Conservation (phyloP, 2,888 invertebrate species). For the Scaptomyza tumidula region DNA sequence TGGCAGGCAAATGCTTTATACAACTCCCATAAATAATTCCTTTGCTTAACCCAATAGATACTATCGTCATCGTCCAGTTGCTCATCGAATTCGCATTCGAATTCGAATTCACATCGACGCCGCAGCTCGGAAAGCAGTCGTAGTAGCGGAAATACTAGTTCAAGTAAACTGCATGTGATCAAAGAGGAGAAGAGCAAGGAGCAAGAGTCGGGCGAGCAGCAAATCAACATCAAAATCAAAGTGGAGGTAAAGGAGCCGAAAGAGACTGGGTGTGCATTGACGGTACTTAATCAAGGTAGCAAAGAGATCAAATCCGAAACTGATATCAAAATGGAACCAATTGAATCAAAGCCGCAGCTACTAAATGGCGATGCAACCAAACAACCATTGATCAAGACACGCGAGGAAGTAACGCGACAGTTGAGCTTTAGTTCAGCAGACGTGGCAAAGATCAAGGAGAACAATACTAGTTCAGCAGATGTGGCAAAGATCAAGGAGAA, state of each 20-base stretch:
- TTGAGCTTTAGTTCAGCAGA: conserved; percentile 73
- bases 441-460: conserved; percentile 4
- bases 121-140: conserved; percentile 82
- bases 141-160: conserved; percentile 71
- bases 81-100: conserved; percentile 71
- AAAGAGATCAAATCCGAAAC: conserved; percentile 42
- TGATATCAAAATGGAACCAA: conserved; percentile 63
- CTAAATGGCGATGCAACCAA: conserved; percentile 60
- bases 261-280: conserved; percentile 13
- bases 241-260: conserved; percentile 24
- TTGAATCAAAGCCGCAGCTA: conserved; percentile 43
- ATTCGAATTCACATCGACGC: conserved; percentile 66
- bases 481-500: conserved; percentile 34
- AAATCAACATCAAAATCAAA: conserved; percentile 52
- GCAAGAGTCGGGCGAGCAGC: conserved; percentile 25
- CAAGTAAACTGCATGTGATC: conserved; percentile 36
- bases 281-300: conserved; percentile 53
- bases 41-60: conserved; percentile 35
- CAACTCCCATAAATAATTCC: background rate
- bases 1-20: background rate
- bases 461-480: conserved; percentile 23
- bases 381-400: conserved; percentile 65
- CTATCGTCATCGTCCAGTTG: conserved; percentile 67
- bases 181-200: conserved; percentile 49
- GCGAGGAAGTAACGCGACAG: conserved; percentile 82